Conservation (phyloP, 2,113 vertebrate genomes). For the Pelmatolapia mariae region DNA sequence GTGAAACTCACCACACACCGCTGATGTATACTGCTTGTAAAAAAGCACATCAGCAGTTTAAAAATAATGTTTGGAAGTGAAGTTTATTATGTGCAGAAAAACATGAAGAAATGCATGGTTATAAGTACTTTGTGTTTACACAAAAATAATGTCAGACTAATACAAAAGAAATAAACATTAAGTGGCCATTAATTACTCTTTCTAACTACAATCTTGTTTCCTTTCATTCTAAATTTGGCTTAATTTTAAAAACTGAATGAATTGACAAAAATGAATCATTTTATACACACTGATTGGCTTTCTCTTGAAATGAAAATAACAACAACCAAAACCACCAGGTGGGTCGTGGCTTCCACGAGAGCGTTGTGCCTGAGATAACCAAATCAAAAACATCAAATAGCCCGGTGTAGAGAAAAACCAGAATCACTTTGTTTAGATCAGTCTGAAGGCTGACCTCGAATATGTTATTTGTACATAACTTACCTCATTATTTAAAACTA, state of each 20-base stretch:
- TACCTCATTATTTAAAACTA: not conserved
- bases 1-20: no score
- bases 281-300: not conserved
- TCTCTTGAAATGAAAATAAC: not conserved
- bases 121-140: rapidly evolving
- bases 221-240: rapidly evolving
- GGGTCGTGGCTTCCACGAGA: rapidly evolving
- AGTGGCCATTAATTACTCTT: rapidly evolving
- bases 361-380: rapidly evolving
- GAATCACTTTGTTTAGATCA: not conserved
- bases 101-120: not conserved
- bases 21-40: not conserved
- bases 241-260: not conserved
- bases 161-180: not conserved
- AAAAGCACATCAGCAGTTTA: not conserved
- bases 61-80: not conserved
- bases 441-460: not conserved
- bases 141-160: not conserved
- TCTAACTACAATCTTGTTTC: not conserved
- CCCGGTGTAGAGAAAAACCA: not conserved
- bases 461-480: not conserved
- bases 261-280: not conserved
- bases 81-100: not conserved
- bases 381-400: not conserved
- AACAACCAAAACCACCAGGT: rapidly evolving